Evolutionary conservation across 37 sponge, comb jelly and placozoan species (phyloP).

Genomic region (Halisarca cf. caerulea): DNA sequence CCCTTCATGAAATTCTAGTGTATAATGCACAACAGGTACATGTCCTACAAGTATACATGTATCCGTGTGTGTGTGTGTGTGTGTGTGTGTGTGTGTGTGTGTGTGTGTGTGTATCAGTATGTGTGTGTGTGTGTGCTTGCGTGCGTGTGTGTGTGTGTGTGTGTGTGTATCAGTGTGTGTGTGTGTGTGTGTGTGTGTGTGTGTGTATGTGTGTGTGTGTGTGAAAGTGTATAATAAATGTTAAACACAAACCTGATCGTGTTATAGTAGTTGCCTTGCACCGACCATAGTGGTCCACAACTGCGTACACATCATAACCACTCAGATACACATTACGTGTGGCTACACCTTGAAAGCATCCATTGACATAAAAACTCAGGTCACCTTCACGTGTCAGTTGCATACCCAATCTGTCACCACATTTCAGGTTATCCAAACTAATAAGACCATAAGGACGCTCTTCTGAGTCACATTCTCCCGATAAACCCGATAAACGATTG

Average conservation of each 20-base stretch:
- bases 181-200: constrained; percentile 4
- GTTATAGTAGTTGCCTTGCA: constrained; percentile 74
- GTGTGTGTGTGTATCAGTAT: too few relatives aligned
- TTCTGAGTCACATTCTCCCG: not conserved
- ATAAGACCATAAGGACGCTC: constrained; percentile 51
- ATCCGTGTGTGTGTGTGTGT: too few relatives aligned
- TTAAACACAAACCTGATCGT: constrained; percentile 69
- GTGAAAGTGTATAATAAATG: not conserved
- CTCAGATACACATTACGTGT: constrained; percentile 46
- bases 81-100: too few relatives aligned
- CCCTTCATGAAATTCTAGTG: too few relatives aligned
- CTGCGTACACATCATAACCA: constrained; percentile 67
- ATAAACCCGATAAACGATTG: constrained; percentile 26
- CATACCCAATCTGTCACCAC: constrained; percentile 63
- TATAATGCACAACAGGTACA: too few relatives aligned
- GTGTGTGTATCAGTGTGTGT: too few relatives aligned
- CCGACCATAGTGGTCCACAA: constrained; percentile 89
- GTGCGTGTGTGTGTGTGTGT: too few relatives aligned
- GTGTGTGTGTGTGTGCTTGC: too few relatives aligned
- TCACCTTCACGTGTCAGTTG: constrained; percentile 54
- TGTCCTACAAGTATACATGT: too few relatives aligned
- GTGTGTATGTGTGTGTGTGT: not conserved
- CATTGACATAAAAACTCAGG: constrained; percentile 74
- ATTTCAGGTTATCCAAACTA: constrained; percentile 71
- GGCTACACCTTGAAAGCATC: constrained; percentile 59